These are phyloP conservation scores for Novumbra hubbsi DNA, from an alignment of 2,797 vertebrate species.

Conservation along the genomic window DNA sequence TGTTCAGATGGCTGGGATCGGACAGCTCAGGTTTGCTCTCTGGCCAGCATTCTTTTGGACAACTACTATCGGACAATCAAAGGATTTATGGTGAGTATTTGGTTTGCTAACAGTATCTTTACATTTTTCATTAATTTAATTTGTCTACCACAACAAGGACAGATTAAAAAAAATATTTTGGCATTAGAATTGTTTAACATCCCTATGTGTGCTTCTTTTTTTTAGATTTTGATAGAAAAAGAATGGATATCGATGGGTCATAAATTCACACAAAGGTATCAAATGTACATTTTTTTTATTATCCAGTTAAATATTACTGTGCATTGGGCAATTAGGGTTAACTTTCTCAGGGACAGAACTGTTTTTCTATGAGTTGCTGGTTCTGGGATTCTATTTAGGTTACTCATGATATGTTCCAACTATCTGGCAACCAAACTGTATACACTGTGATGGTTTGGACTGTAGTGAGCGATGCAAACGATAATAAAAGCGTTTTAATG, in stretches of 20 bases:
- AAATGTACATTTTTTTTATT: no score
- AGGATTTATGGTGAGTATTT: conserved; percentile 77
- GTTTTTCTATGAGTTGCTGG: no score
- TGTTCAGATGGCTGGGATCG: conserved; percentile 83
- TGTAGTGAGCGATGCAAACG: no score
- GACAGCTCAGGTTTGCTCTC: conserved; percentile 80
- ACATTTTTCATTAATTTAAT: not conserved
- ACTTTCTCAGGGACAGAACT: no score
- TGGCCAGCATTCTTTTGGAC: conserved; percentile 76
- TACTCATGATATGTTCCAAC: no score
- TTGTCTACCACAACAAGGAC: not conserved
- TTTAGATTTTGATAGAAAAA: conserved; percentile 75
- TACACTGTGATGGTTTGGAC: no score
- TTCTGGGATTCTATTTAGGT: no score
- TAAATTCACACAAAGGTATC: conserved; percentile 79
- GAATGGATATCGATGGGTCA: conserved; percentile 81
- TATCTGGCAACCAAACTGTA: no score
- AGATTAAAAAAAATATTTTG: not conserved
- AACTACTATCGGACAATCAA: conserved; percentile 79
- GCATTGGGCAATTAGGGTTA: no score
- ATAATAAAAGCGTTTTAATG: no score
- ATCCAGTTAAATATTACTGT: no score
- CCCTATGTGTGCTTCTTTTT: conserved; percentile 8
- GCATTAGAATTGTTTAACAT: not conserved
- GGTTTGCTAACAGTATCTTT: not conserved